Base-by-base conservation (phyloP, 2,888 invertebrate genomes). In the Meliscaeva auricollis region DNA sequence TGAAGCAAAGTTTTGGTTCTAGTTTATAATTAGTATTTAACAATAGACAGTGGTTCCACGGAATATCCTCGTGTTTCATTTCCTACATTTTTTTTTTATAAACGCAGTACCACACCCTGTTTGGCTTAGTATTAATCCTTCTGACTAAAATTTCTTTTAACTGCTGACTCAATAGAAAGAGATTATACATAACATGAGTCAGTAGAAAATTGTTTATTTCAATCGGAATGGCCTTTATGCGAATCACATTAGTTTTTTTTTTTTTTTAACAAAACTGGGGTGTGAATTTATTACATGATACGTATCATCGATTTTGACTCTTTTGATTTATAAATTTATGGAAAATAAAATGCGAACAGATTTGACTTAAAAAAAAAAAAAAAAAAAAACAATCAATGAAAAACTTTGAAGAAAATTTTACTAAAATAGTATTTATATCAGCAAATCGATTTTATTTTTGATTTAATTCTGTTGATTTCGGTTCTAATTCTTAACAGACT, bases 131-230 rank as follows among this genome's bases (percentile, higher is more conserved):
- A 32, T 64, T 32, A 17, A 64, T 32, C 17, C 64, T 32, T 64
- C 13, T 48, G 44, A 44, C 26, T 15, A 11, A 62, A 41, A 44
- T 62, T 62, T 44, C 41, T 26, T 2, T 11, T 11, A 32, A 6
- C n/a, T 38, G 11, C 64, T 64, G 30, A 64, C 46, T 44, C 30
- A 64, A 64, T 64, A 64, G 30, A 64, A 46, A 11, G 48, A 17
- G 2, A 32, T 8, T 8, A 17, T 17, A 0, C 5, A 35, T 17
- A 46, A 11, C 26, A 64, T 48, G 48, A 64, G 46, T 64, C 48
- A 48, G 58, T 35, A 20, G 32, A 30, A 32, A n/a, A 3, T 17
- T 20, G 17, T 46, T 64, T 30, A 48, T 20, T 48, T 64, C 20
- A 32, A 46, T 64, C 13, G 9, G 15, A 46, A 17, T 48, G 64